Evolutionary conservation across 2,797 vertebrate genomes (phyloP).

Genomic region (Lerista edwardsae): DNA sequence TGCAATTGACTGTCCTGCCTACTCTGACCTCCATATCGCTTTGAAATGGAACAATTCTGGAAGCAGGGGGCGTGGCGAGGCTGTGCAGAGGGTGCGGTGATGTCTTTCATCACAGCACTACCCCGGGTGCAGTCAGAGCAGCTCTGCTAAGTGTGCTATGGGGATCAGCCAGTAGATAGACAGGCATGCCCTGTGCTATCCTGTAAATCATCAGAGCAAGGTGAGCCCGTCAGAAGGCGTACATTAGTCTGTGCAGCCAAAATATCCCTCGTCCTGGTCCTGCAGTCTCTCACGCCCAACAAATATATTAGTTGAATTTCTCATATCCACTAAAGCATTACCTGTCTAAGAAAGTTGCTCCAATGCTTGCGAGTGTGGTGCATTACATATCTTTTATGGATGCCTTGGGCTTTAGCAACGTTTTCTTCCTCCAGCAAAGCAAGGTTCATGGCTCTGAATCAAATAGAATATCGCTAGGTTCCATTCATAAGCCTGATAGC

Average conservation of each 20-base stretch:
- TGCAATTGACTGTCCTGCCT: too few relatives aligned
- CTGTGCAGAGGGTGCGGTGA: too few relatives aligned
- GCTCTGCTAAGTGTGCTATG: not conserved
- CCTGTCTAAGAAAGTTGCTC: not conserved
- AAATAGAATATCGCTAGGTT: conserved; percentile 1
- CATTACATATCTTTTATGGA: conserved; percentile 23
- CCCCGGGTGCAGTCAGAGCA: too few relatives aligned
- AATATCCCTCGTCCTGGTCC: not conserved
- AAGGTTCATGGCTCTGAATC: conserved; percentile 24
- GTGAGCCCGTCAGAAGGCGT: too few relatives aligned
- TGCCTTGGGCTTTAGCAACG: conserved; percentile 17
- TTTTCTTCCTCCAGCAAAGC: conserved; percentile 16
- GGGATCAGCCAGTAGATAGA: not conserved
- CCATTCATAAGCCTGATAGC: conserved; percentile 25
- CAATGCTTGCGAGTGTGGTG: not conserved
- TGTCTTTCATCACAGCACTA: too few relatives aligned
- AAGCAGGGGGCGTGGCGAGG: too few relatives aligned
- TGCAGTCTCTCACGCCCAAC: not conserved
- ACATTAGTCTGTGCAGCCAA: not conserved
- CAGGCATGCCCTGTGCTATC: not conserved
- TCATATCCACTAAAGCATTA: not conserved
- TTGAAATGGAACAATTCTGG: too few relatives aligned
- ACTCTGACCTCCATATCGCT: too few relatives aligned
- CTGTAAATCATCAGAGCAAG: not conserved
- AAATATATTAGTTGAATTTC: not conserved